Percentiles rank a stretch among this genome's conserved stretches.
These are phyloP conservation scores for Halictus rubicundus DNA, from an alignment of 1,140 invertebrate genomes.

Conservation along the genomic window DNA sequence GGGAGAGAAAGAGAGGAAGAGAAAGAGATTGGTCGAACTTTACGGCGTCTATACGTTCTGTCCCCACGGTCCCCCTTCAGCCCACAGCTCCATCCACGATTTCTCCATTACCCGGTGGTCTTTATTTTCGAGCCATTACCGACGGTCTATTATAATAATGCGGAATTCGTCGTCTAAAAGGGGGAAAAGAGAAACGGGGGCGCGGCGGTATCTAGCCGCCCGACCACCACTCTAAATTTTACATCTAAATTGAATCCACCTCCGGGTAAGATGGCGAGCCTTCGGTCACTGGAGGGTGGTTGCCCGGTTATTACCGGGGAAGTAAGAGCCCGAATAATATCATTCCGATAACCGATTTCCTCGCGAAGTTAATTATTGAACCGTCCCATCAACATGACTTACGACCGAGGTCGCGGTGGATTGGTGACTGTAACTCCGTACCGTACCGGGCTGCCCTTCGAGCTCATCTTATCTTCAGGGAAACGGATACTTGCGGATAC, in stretches of 20 bases:
- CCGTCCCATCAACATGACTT: conserved; percentile 76
- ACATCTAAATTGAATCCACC: conserved; percentile 74
- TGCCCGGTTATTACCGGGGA: conserved; percentile 63
- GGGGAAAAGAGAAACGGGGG: conserved; percentile 13
- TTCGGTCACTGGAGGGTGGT: conserved; percentile 37
- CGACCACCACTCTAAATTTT: conserved; percentile 65
- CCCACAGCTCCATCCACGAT: conserved; percentile 1
- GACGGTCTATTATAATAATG: conserved; percentile 63
- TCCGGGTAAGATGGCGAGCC: conserved; percentile 52
- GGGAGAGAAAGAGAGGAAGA: not conserved
- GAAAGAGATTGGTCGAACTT: conserved; percentile 4
- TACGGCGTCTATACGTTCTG: conserved; percentile 12
- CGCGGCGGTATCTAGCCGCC: not conserved
- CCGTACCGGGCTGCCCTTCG: not conserved
- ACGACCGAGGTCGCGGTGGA: conserved; percentile 63
- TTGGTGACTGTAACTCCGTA: conserved; percentile 58
- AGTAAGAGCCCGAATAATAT: conserved; percentile 69
- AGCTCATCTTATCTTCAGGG: conserved; percentile 49
- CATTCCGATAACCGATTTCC: conserved; percentile 75
- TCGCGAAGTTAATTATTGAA: conserved; percentile 77
- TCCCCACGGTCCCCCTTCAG: not conserved
- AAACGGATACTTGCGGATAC: conserved; percentile 68
- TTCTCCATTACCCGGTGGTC: conserved; percentile 49
- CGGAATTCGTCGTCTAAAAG: conserved; percentile 43
- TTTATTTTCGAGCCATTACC: conserved; percentile 66